Percentiles rank a stretch among this genome's conserved stretches.
These are phyloP conservation scores for Panonychus citri DNA, from an alignment of 1,140 invertebrate species.

Conservation along the genomic window DNA sequence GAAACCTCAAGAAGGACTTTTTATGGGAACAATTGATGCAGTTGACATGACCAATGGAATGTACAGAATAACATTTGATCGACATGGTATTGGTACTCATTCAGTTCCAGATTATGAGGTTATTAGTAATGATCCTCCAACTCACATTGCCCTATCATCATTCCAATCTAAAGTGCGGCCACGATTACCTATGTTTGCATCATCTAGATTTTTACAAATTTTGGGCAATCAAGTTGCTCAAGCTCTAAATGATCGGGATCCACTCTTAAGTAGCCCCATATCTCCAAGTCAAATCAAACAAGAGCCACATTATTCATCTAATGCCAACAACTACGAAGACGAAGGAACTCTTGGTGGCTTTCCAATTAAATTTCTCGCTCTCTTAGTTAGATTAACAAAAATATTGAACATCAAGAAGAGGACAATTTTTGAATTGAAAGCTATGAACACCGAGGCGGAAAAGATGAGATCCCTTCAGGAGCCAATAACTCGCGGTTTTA, in stretches of 20 bases:
- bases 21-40: constrained; percentile 84
- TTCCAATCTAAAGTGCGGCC: constrained; percentile 60
- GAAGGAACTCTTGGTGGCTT: constrained; percentile 45
- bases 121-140: constrained; percentile 65
- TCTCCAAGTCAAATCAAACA: not conserved
- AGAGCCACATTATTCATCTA: not conserved
- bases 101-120: constrained; percentile 94
- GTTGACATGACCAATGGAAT: constrained; percentile 90
- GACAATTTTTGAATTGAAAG: constrained; percentile 51
- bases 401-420: constrained; percentile 56
- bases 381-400: constrained; percentile 65
- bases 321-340: constrained; percentile 15
- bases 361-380: constrained; percentile 56
- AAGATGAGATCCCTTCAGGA: constrained; percentile 34
- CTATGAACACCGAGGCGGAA: constrained; percentile 76
- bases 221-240: constrained; percentile 5
- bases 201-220: constrained; percentile 7
- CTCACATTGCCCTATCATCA: constrained; percentile 63
- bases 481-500: constrained; percentile 54
- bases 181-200: constrained; percentile 10
- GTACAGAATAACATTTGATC: constrained; percentile 91
- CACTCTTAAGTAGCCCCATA: not conserved
- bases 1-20: constrained; percentile 84
- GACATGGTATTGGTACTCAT: constrained; percentile 73
- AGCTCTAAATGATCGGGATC: not conserved